Evolutionary conservation across 2,113 vertebrate species (phyloP), one percentile per base, ranked within the genome.

Genomic region (Passer domesticus): DNA sequence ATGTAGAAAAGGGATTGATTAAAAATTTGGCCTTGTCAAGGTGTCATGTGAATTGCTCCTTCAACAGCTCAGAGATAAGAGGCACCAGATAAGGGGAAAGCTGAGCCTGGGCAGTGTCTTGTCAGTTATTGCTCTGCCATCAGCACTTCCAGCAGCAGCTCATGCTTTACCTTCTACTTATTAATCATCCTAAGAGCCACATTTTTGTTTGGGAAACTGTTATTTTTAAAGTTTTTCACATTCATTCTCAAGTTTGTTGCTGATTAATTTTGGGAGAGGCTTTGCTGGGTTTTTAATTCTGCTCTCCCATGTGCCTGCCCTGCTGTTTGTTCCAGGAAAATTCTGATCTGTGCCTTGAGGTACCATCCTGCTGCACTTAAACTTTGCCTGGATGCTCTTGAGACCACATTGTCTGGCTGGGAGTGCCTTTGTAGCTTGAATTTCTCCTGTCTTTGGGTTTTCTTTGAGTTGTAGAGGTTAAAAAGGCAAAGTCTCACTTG

Each of bases 321-420:
- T 13, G 72, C 67, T 88, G 72, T 93, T 90, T 93, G 47, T 86
- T 93, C 43, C 85, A 74, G 85, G 75, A 91, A 90, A 95, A 94
- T 3, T 52, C 64, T 4, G 83, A 56, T 76, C 43, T 78, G 64
- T 88, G 59, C 85, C 82, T 88, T 64, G 33, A 90, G 68, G 43
- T 79, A 2, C 70, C 3, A 3, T 59, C 55, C 47, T 96, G 87
- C 72, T 74, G 13, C 64, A 3, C 41, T 95, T 83, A 59, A 83
- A 86, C 68, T 92, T 92, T 92, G 66, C 70, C 89, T 82, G 52
- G 62, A 11, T 92, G 85, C 93, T 93, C 85, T 9, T 31, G 85
- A 94, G 95, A 90, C 79, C 49, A 3, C 53, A 6, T 6, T 85
- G 47, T 49, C 59, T 90, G 87, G 9, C 55, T 74, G 74, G 63